phyloP scores from a whole-genome alignment of 1,140 invertebrate genomes.

The Metopolophium dirhodum region DNA sequence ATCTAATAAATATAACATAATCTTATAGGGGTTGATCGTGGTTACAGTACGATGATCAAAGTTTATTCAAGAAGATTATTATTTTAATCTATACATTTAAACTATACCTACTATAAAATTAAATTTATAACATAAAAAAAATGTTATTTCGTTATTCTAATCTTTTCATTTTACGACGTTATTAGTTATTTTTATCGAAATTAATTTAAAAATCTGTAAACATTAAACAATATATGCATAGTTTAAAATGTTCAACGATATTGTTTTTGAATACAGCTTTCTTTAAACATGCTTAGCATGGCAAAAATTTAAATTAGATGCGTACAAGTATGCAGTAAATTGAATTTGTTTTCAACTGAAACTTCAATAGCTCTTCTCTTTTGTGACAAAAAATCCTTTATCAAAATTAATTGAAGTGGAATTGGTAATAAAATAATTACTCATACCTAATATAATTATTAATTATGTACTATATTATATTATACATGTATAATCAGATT shows the following conservation, averaged over 20 bases:
- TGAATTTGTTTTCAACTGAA: constrained; percentile 2
- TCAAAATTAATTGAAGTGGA: constrained; percentile 10
- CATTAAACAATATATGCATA: neutral
- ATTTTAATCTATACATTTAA: neutral
- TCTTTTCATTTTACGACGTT: neutral
- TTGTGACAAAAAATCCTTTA: neutral
- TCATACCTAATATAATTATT: neutral
- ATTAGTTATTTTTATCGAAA: neutral
- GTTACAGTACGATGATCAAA: neutral
- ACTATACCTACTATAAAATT: neutral
- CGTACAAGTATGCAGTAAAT: neutral
- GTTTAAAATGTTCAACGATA: neutral
- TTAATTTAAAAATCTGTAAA: neutral
- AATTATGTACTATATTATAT: neutral
- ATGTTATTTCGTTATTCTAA: neutral
- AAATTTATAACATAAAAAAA: neutral
- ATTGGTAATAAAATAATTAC: constrained; percentile 17
- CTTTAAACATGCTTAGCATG: neutral
- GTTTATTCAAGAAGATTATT: neutral
- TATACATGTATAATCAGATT: neutral
- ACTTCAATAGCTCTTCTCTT: neutral
- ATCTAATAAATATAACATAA: neutral
- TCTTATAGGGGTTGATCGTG: neutral
- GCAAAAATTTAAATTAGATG: neutral
- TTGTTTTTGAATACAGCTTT: neutral